phyloP scores from a whole-genome alignment of 2,888 invertebrate species.

The Notocelia uddmanniana region DNA sequence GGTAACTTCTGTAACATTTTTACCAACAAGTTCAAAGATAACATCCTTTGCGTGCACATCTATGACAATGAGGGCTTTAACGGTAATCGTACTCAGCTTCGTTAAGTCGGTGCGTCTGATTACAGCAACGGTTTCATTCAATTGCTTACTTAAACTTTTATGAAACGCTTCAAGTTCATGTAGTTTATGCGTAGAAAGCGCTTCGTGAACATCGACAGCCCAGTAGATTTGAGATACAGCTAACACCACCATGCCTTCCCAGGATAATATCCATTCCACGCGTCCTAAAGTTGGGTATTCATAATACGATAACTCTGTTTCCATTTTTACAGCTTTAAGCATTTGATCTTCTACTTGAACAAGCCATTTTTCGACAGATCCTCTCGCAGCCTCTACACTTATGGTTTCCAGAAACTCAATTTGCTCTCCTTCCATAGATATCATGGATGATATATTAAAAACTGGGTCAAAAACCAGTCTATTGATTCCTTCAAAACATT shows the following conservation, averaged over 20 bases:
- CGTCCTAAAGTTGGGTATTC: conserved; percentile 87
- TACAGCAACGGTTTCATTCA: conserved; percentile 90
- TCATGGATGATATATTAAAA: conserved; percentile 91
- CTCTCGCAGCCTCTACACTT: conserved; percentile 90
- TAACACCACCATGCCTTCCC: conserved; percentile 94
- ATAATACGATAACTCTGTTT: conserved; percentile 88
- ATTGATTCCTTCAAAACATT: conserved; percentile 95
- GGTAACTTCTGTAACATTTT: conserved; percentile 88
- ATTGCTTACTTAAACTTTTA: conserved; percentile 85
- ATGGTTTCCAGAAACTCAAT: conserved; percentile 87
- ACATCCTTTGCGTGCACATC: conserved; percentile 95
- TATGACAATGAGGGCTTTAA: conserved; percentile 93
- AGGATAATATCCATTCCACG: conserved; percentile 89
- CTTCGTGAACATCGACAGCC: conserved; percentile 91
- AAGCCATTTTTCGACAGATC: conserved; percentile 95
- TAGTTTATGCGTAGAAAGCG: conserved; percentile 86
- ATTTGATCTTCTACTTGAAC: conserved; percentile 93
- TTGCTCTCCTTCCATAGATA: conserved; percentile 91
- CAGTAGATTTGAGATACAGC: conserved; percentile 93
- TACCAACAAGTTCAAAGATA: conserved; percentile 87
- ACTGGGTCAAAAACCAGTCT: conserved; percentile 90
- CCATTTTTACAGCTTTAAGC: conserved; percentile 89
- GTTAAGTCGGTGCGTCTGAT: conserved; percentile 89
- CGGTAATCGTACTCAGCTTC: conserved; percentile 90
- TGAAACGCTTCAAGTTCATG: conserved; percentile 86